phyloP scores from a whole-genome alignment of 2,113 vertebrate species.

The Pachyramphus minor region DNA sequence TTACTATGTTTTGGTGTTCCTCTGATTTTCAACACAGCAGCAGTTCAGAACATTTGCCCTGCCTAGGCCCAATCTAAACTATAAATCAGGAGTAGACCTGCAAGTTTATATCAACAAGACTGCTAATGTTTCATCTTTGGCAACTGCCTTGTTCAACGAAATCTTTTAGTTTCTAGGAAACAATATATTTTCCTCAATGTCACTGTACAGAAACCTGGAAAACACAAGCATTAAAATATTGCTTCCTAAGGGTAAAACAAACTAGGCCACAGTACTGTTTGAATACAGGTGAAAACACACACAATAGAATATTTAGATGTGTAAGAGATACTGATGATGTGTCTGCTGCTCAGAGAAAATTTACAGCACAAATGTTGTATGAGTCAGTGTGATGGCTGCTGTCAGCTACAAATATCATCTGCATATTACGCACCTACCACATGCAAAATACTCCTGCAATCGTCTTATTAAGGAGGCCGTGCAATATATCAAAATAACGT shows the following conservation, averaged over 20 bases:
- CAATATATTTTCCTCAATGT: background rate
- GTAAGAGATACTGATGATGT: background rate
- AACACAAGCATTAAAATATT: background rate
- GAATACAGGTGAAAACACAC: background rate
- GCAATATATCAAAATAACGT: conserved; percentile 5
- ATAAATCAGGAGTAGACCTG: background rate
- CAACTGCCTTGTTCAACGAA: background rate
- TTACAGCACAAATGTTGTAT: background rate
- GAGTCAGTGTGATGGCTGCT: background rate
- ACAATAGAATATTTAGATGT: background rate
- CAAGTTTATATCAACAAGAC: background rate
- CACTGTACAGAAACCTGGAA: background rate
- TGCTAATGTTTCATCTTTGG: background rate
- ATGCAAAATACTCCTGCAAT: background rate
- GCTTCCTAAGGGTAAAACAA: background rate
- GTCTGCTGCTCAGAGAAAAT: background rate
- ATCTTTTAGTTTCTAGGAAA: background rate
- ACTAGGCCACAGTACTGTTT: background rate
- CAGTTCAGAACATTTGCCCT: background rate
- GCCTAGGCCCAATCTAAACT: background rate
- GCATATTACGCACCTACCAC: background rate
- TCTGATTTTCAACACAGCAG: background rate
- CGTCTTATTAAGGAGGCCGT: conserved; percentile 20
- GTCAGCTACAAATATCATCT: conserved; percentile 17
- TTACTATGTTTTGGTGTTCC: background rate